Conservation (phyloP, 2,888 invertebrate genomes). For the Quadriops clusia region DNA sequence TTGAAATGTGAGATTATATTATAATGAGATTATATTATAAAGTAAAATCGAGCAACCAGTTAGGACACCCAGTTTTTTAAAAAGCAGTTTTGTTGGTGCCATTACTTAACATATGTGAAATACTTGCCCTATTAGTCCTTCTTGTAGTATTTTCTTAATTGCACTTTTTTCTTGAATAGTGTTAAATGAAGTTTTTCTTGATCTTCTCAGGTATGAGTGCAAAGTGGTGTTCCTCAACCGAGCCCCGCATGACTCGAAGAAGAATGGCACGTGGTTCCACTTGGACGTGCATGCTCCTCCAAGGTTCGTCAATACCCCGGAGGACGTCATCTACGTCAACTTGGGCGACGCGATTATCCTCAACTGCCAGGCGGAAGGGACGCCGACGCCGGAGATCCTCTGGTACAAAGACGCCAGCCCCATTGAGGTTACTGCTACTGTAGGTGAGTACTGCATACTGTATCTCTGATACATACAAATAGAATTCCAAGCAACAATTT, state of each 20-base stretch:
- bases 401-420: conserved; percentile 95
- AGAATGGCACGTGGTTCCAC: conserved; percentile 96
- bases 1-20: no score
- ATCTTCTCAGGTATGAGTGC: conserved; percentile 35
- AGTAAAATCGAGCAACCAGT: no score
- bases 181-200: no score
- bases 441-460: conserved; percentile 44
- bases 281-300: conserved; percentile 95
- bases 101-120: no score
- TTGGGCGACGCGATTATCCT: conserved; percentile 91
- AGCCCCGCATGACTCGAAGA: conserved; percentile 80
- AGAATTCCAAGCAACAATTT: no score
- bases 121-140: no score
- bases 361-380: conserved; percentile 93
- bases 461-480: neutral
- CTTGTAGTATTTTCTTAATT: neutral
- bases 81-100: no score
- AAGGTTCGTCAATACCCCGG: conserved; percentile 87
- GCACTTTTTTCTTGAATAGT: conserved; percentile 5
- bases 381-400: conserved; percentile 87
- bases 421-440: conserved; percentile 76
- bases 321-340: conserved; percentile 93
- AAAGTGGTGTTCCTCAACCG: conserved; percentile 90
- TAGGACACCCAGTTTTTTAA: no score
- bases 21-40: no score